Percentiles rank a stretch among this genome's conserved stretches.
phyloP scores from a whole-genome alignment of 2,113 vertebrate genomes.

The Mesembrinibis cayennensis region DNA sequence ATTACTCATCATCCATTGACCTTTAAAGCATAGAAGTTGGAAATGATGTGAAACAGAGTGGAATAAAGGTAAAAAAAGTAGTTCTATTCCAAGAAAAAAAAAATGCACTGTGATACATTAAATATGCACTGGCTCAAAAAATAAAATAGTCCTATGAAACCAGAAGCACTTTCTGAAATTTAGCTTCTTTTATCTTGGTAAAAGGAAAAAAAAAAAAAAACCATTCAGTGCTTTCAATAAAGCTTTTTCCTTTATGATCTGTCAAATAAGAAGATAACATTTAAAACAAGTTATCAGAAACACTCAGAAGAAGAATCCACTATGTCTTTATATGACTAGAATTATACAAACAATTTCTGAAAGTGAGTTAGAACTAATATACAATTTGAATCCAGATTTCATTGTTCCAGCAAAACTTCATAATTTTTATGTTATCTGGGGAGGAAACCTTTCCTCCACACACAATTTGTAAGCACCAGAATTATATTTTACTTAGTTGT shows the following conservation, averaged over 20 bases:
- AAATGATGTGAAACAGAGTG: background rate
- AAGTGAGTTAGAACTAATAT: background rate
- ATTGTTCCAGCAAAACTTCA: background rate
- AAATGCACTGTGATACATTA: background rate
- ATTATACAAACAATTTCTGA: background rate
- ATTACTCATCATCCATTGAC: background rate
- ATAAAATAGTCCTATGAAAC: background rate
- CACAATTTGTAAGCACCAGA: background rate
- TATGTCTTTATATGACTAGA: background rate
- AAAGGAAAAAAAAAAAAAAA: background rate
- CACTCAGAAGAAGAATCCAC: background rate
- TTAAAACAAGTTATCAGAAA: background rate
- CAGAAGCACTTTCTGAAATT: background rate
- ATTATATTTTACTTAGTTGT: background rate
- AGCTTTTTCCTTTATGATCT: background rate
- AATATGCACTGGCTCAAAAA: background rate
- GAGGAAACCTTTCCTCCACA: background rate
- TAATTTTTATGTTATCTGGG: background rate
- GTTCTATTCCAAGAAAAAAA: background rate
- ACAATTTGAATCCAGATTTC: background rate
- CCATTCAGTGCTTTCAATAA: background rate
- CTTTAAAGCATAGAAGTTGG: background rate
- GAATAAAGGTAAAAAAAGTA: background rate
- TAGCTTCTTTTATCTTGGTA: background rate
- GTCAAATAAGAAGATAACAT: background rate